Evolutionary conservation across 1,140 invertebrate genomes (phyloP).

Genomic region (Conus betulinus): DNA sequence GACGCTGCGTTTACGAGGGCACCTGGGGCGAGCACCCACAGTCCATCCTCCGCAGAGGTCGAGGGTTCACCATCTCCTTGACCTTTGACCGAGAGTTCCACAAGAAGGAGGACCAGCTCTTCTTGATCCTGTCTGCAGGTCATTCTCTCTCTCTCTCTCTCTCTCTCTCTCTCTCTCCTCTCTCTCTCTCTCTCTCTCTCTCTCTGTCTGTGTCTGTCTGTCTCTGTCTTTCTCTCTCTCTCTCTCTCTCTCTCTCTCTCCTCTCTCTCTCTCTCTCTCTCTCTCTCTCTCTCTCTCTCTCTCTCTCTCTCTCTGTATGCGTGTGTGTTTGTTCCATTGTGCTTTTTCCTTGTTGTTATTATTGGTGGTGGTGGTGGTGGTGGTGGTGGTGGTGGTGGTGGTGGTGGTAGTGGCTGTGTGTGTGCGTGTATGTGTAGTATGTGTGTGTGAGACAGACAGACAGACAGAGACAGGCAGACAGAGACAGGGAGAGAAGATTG

Average conservation of each 20-base stretch:
- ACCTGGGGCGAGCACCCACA: constrained; percentile 72
- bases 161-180: neutral
- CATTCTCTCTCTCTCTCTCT: neutral
- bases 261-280: constrained; percentile 11
- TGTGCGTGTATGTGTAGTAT: too few relatives aligned
- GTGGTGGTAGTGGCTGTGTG: too few relatives aligned
- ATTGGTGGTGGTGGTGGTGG: too few relatives aligned
- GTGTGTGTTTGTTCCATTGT: too few relatives aligned
- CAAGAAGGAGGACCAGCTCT: constrained; percentile 85
- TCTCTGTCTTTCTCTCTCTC: too few relatives aligned
- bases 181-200: neutral
- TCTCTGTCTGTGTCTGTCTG: neutral
- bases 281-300: neutral
- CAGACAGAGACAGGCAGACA: too few relatives aligned
- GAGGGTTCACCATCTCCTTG: constrained; percentile 86
- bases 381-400: too few relatives aligned
- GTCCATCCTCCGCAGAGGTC: constrained; percentile 88
- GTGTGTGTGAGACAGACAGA: too few relatives aligned
- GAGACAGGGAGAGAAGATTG: too few relatives aligned
- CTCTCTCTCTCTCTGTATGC: too few relatives aligned
- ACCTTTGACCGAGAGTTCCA: constrained; percentile 85
- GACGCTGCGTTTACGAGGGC: constrained; percentile 75
- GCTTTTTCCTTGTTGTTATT: neutral
- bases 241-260: too few relatives aligned
- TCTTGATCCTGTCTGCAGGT: constrained; percentile 83